Evolutionary conservation across 2,888 invertebrate genomes (phyloP).

Genomic region (Autographa gamma): DNA sequence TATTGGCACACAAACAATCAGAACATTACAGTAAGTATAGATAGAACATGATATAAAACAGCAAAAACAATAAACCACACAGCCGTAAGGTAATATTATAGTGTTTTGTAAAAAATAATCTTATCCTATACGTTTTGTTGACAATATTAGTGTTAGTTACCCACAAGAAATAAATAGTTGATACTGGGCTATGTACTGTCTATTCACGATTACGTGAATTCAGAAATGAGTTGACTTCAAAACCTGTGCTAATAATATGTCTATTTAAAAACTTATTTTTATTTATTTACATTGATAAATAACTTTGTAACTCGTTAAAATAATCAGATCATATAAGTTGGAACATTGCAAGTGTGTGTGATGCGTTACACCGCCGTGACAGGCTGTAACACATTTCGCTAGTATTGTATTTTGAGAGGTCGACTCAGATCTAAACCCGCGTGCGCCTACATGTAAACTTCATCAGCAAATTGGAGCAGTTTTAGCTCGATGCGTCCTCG

Average conservation of each 20-base stretch:
- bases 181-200: conserved; percentile 53
- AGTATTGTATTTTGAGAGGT: background rate
- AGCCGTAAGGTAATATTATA: conserved; percentile 66
- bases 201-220: conserved; percentile 41
- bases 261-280: conserved; percentile 27
- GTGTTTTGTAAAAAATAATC: conserved; percentile 62
- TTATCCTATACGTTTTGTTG: conserved; percentile 64
- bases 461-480: conserved; percentile 46
- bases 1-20: conserved; percentile 74
- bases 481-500: conserved; percentile 58
- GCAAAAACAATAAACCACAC: conserved; percentile 76
- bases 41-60: conserved; percentile 57
- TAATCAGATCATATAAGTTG: conserved; percentile 39
- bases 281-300: conserved; percentile 53
- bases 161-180: conserved; percentile 79
- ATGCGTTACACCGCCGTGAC: conserved; percentile 6
- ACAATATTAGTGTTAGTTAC: conserved; percentile 69
- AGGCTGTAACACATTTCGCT: background rate
- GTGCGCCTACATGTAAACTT: conserved; percentile 63
- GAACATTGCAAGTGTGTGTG: conserved; percentile 16
- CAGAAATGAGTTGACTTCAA: conserved; percentile 45
- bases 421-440: conserved; percentile 49
- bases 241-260: conserved; percentile 11
- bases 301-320: conserved; percentile 40
- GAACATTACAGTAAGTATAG: conserved; percentile 57